Evolutionary conservation across 1,140 invertebrate species (phyloP), one percentile per base, ranked within the genome.

Genomic region (Pogonognathellus flavescens): DNA sequence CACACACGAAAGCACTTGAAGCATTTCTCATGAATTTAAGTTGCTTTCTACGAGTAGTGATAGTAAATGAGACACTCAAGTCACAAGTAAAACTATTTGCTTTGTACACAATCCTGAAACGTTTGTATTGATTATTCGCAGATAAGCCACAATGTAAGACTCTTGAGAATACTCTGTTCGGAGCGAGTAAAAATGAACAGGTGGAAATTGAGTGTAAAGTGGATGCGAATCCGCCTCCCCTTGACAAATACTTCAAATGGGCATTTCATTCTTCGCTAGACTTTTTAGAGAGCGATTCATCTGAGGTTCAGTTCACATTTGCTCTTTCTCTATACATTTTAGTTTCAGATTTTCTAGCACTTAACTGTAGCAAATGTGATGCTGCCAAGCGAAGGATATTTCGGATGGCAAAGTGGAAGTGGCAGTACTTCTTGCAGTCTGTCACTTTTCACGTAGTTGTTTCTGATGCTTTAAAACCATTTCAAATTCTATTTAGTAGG

Each of bases 191-290:
- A 50, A 31, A 76, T 50, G 70, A 76, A 76, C 70, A 76, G 70
- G 70, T 76, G 70, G 70, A 76, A 76, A 76, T 76, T 76, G 70
- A 76, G 70, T 76, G 70, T 31, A 49, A 50, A 76, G 70, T 76
- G 70, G 70, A 76, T 76, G 70, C 41, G 70, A 76, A 76, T 76
- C 70, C 70, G 49, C 41, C 70, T 76, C 70, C 70, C 31, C 70
- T 76, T 50, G 70, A 76, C 5, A 76, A 76, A 76, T 31, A 76
- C 70, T 76, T 76, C 70, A 76, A 76, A 31, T 76, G 70, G 70
- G 70, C 70, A 49, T 76, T 76, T 76, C 41, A 49, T 49, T 76
- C 70, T 31, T 76, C 70, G 49, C 41, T 76, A 31, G 70, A 76
- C 41, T 76, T 31, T 76, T 76, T 49, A 41, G 70, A 76, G 70